These are phyloP conservation scores for Rhizomys pruinosus DNA, from an alignment of 2,113 vertebrate species.

Conservation along the genomic window DNA sequence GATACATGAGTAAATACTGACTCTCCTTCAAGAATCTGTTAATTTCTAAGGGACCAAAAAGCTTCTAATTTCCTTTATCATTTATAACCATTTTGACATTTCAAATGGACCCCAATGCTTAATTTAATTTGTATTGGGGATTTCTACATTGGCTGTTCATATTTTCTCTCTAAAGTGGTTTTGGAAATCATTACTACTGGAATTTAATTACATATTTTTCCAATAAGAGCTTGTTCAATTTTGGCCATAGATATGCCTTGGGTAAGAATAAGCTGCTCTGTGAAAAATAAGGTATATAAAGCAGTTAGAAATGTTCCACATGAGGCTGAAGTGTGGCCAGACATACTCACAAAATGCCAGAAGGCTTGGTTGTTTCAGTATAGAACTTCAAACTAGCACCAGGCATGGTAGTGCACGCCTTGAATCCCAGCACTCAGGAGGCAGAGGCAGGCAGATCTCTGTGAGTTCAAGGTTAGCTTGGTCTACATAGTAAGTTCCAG, in stretches of 20 bases:
- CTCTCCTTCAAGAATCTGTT: conserved; percentile 58
- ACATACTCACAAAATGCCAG: neutral
- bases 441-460: too few relatives aligned
- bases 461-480: too few relatives aligned
- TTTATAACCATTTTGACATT: conserved; percentile 58
- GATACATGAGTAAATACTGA: conserved; percentile 48
- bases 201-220: conserved; percentile 73
- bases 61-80: conserved; percentile 34
- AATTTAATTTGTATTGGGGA: conserved; percentile 53
- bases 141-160: conserved; percentile 47
- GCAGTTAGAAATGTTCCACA: neutral
- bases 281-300: conserved; percentile 54
- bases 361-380: neutral
- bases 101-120: conserved; percentile 33
- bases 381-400: too few relatives aligned
- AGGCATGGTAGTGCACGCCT: too few relatives aligned
- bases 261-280: conserved; percentile 53
- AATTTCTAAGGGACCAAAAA: conserved; percentile 57
- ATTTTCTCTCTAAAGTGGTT: conserved; percentile 58
- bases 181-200: conserved; percentile 46
- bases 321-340: neutral
- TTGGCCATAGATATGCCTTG: neutral
- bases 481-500: too few relatives aligned
- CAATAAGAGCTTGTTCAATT: conserved; percentile 50
- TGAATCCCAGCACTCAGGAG: too few relatives aligned